A percentile compares a stretch with the other conserved stretches of the same genome.
These are phyloP conservation scores for Macroramphosus scolopax DNA, from an alignment of 2,797 vertebrate genomes.

Conservation along the genomic window DNA sequence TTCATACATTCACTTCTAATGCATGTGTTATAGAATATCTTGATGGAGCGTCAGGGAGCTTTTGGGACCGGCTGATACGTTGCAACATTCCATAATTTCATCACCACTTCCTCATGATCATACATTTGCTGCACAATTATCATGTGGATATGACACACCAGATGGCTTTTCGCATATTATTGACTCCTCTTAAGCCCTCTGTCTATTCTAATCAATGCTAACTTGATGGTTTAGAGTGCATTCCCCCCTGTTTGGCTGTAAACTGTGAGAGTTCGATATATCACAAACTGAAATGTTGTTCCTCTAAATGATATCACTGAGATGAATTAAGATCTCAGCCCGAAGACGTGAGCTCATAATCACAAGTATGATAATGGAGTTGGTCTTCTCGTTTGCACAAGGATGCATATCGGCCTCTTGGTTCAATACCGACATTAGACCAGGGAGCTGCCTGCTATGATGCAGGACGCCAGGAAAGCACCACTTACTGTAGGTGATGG, in stretches of 20 bases:
- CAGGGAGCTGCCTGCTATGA: too few species aligned
- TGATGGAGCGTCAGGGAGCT: too few species aligned
- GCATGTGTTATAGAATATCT: too few species aligned
- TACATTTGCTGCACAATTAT: conserved; percentile 8
- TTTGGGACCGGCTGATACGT: conserved; percentile 1
- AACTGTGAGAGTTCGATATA: conserved; percentile 6
- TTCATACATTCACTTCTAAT: not conserved
- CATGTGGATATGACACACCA: conserved; percentile 17
- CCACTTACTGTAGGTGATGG: not conserved
- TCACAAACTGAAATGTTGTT: conserved; percentile 2
- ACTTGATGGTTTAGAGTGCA: conserved; percentile 11
- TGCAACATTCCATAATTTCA: not conserved
- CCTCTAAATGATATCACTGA: conserved; percentile 4
- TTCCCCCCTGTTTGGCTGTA: conserved; percentile 2
- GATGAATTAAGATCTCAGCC: not conserved
- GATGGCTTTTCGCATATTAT: conserved; percentile 16
- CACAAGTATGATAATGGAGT: not conserved
- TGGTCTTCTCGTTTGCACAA: not conserved
- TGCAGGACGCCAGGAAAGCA: not conserved
- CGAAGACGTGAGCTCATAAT: not conserved
- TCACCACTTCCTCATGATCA: conserved; percentile 22
- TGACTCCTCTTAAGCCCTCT: conserved; percentile 3
- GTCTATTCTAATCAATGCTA: conserved; percentile 10
- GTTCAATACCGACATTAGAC: not conserved
- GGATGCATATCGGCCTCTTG: not conserved